Percentiles rank a stretch among this genome's conserved stretches.
Conservation (phyloP, 2,113 vertebrate genomes). For the Tautogolabrus adspersus region DNA sequence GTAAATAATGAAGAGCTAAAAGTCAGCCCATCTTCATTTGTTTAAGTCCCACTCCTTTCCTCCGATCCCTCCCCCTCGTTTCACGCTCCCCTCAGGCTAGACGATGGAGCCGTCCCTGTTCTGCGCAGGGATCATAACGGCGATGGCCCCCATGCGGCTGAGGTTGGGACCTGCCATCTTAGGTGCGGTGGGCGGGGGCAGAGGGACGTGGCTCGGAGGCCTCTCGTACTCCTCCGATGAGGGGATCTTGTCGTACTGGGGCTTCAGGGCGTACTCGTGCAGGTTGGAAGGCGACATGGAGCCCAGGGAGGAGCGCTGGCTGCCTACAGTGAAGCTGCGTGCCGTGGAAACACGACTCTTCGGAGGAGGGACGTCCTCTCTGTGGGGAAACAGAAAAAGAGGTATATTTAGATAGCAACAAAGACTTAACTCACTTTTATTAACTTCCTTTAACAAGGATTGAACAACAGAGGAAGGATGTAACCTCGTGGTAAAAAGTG, state of each 20-base stretch:
- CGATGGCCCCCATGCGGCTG: slow-evolving; percentile 96
- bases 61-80: background rate
- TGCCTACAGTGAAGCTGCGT: slow-evolving; percentile 93
- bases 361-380: slow-evolving; percentile 96
- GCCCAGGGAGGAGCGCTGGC: slow-evolving; percentile 96
- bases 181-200: slow-evolving; percentile 82
- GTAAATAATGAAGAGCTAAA: slow-evolving; percentile 54
- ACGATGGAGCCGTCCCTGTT: slow-evolving; percentile 98
- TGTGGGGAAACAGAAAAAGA: slow-evolving; percentile 62
- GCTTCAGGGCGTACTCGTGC: slow-evolving; percentile 91
- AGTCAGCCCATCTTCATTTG: slow-evolving; percentile 49
- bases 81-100: slow-evolving; percentile 74
- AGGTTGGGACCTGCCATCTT: slow-evolving; percentile 95
- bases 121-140: slow-evolving; percentile 98
- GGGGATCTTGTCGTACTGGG: slow-evolving; percentile 93
- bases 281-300: slow-evolving; percentile 99
- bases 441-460: no score
- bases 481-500: no score
- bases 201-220: slow-evolving; percentile 84
- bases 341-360: slow-evolving; percentile 95
- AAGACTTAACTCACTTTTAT: no score
- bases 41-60: slow-evolving; percentile 40
- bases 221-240: slow-evolving; percentile 90
- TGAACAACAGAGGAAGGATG: no score
- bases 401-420: slow-evolving; percentile 5